Percentiles rank a stretch among this genome's conserved stretches.
Conservation (phyloP, 37 sponge, comb jelly and placozoan genomes). For the Beroe forskalii region DNA sequence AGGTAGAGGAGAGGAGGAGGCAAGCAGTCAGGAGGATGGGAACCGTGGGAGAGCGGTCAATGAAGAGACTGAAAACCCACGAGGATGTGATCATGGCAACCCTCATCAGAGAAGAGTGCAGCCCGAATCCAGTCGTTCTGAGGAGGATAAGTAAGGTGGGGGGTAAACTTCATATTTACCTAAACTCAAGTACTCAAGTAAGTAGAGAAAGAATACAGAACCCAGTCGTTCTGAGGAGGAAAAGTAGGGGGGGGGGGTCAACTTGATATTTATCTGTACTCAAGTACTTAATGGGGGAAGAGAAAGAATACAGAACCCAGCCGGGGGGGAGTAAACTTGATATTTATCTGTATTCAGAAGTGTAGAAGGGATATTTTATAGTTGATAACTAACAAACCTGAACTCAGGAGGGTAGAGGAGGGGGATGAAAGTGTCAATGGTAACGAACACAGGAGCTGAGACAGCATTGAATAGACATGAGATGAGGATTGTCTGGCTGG, state of each 20-base stretch:
- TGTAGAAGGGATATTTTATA: too few relatives aligned
- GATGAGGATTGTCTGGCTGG: neutral
- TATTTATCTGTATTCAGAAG: too few relatives aligned
- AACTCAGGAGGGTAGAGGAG: neutral
- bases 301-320: too few relatives aligned
- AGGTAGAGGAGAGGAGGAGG: neutral
- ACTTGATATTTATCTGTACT: too few relatives aligned
- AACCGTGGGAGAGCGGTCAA: neutral
- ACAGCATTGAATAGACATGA: slow-evolving; percentile 67
- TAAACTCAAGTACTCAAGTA: too few relatives aligned
- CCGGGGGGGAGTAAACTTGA: too few relatives aligned
- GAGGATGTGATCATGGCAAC: neutral
- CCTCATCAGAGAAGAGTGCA: neutral
- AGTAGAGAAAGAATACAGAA: too few relatives aligned
- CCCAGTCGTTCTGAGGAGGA: too few relatives aligned
- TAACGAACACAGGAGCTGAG: slow-evolving; percentile 50
- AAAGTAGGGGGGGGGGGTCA: too few relatives aligned
- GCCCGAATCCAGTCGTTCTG: neutral
- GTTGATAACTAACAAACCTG: neutral
- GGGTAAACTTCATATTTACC: too few relatives aligned
- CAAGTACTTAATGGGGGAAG: too few relatives aligned
- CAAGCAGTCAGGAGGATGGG: neutral
- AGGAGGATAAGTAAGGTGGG: neutral
- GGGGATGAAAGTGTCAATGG: slow-evolving; percentile 35
- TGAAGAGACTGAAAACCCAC: neutral